Evolutionary conservation across 2,888 invertebrate species (phyloP).

Genomic region (Ariolimax columbianus): DNA sequence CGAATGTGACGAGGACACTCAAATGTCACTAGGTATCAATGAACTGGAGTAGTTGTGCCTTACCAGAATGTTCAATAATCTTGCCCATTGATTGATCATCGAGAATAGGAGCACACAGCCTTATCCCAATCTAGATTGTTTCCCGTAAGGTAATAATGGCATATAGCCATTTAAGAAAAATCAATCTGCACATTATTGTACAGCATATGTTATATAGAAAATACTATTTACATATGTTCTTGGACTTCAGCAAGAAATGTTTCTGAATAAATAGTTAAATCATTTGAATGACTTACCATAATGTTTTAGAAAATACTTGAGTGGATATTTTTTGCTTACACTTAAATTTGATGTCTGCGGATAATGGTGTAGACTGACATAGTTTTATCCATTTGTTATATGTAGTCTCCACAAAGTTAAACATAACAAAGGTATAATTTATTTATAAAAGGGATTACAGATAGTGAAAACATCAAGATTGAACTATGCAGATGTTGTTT

Average conservation of each 20-base stretch:
- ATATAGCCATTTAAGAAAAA: background rate
- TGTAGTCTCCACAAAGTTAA: too few species aligned
- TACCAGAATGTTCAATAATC: background rate
- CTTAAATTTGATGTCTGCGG: too few species aligned
- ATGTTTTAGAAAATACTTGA: too few species aligned
- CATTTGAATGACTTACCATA: too few species aligned
- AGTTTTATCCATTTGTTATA: too few species aligned
- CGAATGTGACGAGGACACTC: constrained; percentile 23
- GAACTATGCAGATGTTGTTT: too few species aligned
- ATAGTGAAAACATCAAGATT: too few species aligned
- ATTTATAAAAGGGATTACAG: too few species aligned
- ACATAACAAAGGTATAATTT: too few species aligned
- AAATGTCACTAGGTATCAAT: constrained; percentile 1
- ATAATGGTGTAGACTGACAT: too few species aligned
- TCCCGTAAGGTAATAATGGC: background rate
- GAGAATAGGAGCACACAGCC: background rate
- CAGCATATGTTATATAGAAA: background rate
- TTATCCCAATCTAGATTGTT: background rate
- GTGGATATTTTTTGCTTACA: too few species aligned
- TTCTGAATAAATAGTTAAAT: background rate
- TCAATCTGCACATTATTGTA: background rate
- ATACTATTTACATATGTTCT: background rate
- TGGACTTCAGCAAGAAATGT: background rate
- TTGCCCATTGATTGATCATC: constrained; percentile 7
- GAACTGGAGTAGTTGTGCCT: constrained; percentile 31